These are phyloP conservation scores for Callyntrura sp. DNA, from an alignment of 2,888 invertebrate species.

Conservation along the genomic window DNA sequence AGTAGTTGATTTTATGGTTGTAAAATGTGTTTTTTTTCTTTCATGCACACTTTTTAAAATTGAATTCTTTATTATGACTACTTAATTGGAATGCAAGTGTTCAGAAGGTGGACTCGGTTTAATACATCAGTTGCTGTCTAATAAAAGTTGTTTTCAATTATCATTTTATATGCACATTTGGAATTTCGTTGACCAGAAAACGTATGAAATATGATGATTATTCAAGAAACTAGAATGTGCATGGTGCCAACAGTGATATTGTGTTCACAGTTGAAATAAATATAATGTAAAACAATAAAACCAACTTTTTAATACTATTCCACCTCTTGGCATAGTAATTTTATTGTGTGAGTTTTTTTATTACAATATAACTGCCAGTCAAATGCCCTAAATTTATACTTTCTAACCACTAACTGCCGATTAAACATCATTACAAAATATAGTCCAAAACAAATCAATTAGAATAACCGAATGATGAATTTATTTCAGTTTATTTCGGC, in stretches of 20 bases:
- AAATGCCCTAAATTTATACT: no score
- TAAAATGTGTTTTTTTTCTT: background rate
- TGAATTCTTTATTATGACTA: slow-evolving; percentile 56
- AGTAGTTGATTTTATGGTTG: background rate
- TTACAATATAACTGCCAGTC: no score
- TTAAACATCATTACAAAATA: no score
- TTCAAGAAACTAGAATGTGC: background rate
- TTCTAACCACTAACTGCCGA: no score
- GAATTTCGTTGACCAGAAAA: slow-evolving; percentile 2
- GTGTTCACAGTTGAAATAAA: background rate
- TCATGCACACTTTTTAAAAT: slow-evolving; percentile 21
- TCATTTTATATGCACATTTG: slow-evolving; percentile 35
- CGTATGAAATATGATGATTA: slow-evolving; percentile 35
- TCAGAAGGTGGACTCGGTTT: slow-evolving; percentile 16
- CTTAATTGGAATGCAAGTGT: slow-evolving; percentile 57
- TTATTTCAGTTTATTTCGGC: no score
- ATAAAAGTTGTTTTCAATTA: slow-evolving; percentile 21
- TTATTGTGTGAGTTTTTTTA: no score
- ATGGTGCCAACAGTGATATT: no score
- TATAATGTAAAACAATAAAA: no score
- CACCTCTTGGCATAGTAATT: no score
- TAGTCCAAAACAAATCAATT: no score
- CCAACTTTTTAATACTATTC: no score
- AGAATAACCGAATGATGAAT: no score
- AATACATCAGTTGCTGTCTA: slow-evolving; percentile 14